Base-by-base conservation (phyloP, 1,140 invertebrate species). In the Drosophila pruinosa region DNA sequence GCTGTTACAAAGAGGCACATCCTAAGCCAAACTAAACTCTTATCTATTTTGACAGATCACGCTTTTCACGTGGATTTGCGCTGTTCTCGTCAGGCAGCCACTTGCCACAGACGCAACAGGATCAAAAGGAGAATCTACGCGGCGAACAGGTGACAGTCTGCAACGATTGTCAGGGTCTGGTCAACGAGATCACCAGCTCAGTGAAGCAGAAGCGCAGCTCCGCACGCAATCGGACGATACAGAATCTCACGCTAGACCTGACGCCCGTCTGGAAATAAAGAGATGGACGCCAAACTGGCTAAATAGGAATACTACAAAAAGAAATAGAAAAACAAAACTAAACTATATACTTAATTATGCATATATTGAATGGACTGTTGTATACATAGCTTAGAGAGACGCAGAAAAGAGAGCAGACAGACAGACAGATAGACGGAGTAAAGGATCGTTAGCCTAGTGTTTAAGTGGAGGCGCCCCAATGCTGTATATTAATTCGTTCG, bases 101-200 rank as follows among this genome's bases (percentile, higher is more conserved):
- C 4, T 53, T 90, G 41, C 72, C 83, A n/a, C 73, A 79, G 45
- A 77, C 73, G 52, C 81, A 65, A 28, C 69, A 78, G 34, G 89
- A 91, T 21, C 89, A 89, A 38, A 92, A 93, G 57, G 94, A 96
- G 83, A 93, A 94, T 52, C 90, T 95, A 61, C 94, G 95, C 72
- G 96, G 96, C 43, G 94, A 96, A 31, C 94, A 96, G 77, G 97
- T 97, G 94, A 94, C 95, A 26, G 97, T 98, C 14, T 99, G 97
- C 91, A 95, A 97, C 86, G 97, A 98, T 92, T 99, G 98, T 92
- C 97, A 97, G 89, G 95, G 96, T 5, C 97, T 99, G 95, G 96
- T 98, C 26, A 93, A 97, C 69, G 96, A 98, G 92, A 98, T 98
- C 83, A 98, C 98, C 78, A 96, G 96, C 91, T 96, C 95, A 10